phyloP scores from a whole-genome alignment of 2,797 vertebrate genomes.

The Perodicticus potto region DNA sequence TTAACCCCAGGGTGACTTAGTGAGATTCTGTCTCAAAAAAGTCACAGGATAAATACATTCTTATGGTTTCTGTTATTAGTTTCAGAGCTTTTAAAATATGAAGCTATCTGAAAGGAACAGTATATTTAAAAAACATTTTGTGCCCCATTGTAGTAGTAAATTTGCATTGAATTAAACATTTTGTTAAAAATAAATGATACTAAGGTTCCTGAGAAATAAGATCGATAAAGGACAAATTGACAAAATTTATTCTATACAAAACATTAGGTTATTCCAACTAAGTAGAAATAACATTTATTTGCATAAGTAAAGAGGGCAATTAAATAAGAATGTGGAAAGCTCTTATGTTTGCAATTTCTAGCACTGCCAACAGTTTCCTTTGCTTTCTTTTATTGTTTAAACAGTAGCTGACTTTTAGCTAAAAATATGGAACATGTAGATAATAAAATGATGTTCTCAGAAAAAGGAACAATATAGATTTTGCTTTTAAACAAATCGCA shows the following conservation, averaged over 20 bases:
- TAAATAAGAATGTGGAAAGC: neutral
- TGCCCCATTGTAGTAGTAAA: neutral
- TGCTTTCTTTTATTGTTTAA: conserved; percentile 34
- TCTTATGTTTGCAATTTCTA: neutral
- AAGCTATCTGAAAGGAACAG: neutral
- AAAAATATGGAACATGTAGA: conserved; percentile 8
- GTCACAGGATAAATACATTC: neutral
- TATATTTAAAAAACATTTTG: neutral
- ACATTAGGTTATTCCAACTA: neutral
- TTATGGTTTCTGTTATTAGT: neutral
- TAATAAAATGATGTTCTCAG: neutral
- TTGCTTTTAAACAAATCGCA: neutral
- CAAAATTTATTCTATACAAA: neutral
- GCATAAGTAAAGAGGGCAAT: neutral
- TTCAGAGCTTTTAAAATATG: conserved; percentile 22
- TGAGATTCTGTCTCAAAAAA: no score
- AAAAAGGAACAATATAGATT: neutral
- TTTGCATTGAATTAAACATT: conserved; percentile 17
- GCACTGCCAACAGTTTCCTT: neutral
- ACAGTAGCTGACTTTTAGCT: neutral
- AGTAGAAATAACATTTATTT: conserved; percentile 32
- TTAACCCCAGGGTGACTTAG: no score
- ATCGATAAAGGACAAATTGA: neutral
- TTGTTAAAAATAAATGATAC: neutral
- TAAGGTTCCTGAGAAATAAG: conserved; percentile 22